phyloP scores from a whole-genome alignment of 1,140 invertebrate species.

The Eumeta japonica region DNA sequence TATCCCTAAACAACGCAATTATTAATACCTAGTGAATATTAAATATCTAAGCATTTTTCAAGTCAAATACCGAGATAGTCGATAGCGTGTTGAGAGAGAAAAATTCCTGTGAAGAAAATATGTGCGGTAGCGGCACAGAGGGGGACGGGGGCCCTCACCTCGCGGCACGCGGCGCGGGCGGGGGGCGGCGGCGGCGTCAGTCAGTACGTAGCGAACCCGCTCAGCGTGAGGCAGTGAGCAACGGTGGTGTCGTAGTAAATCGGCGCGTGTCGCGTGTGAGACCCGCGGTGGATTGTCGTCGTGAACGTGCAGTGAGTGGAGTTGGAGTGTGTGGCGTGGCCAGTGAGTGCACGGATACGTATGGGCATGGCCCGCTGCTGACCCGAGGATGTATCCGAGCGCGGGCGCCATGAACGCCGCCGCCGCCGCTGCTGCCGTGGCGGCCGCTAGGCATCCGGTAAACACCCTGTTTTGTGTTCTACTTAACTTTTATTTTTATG shows the following conservation, averaged over 20 bases:
- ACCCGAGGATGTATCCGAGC: constrained; percentile 55
- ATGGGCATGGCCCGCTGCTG: constrained; percentile 36
- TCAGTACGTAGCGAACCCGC: not conserved
- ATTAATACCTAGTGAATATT: no score
- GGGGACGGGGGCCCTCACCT: constrained; percentile 23
- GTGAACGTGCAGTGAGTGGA: constrained; percentile 25
- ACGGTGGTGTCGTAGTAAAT: not conserved
- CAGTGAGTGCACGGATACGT: constrained; percentile 28
- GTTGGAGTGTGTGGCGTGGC: constrained; percentile 38
- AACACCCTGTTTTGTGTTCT: constrained; percentile 11
- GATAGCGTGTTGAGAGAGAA: no score
- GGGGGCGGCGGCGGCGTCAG: constrained; percentile 10
- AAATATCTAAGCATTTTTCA: no score
- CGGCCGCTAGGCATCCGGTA: constrained; percentile 57
- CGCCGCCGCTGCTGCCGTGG: constrained; percentile 55
- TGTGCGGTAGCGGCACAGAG: constrained; percentile 17
- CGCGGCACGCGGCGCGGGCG: constrained; percentile 25
- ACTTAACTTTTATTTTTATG: no score
- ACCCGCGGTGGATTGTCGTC: constrained; percentile 24
- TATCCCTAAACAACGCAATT: no score
- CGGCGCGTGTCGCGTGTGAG: constrained; percentile 11
- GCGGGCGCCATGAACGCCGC: constrained; percentile 58
- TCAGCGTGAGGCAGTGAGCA: not conserved
- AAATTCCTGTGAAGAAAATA: constrained; percentile 56
- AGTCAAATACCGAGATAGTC: constrained; percentile 54